phyloP scores from a whole-genome alignment of 2,113 vertebrate genomes.

The Collichthys lucidus region DNA sequence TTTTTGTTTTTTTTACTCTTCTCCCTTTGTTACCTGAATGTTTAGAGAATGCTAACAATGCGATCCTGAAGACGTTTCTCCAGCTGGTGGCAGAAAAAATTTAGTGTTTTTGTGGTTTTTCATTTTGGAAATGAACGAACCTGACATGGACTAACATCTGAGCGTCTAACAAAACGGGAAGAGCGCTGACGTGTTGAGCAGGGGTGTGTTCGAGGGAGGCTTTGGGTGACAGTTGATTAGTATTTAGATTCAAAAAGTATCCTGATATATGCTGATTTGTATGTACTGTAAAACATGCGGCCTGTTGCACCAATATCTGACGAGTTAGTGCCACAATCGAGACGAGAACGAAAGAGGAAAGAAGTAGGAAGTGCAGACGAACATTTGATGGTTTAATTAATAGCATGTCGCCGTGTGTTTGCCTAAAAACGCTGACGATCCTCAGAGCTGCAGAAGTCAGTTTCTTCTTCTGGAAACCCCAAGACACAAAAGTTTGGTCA shows the following conservation, averaged over 20 bases:
- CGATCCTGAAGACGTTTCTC: conserved; percentile 65
- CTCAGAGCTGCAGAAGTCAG: too few species aligned
- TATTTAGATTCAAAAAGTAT: background rate
- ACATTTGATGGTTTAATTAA: too few species aligned
- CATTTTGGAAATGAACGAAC: background rate
- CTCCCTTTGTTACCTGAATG: conserved; percentile 40
- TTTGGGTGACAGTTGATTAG: background rate
- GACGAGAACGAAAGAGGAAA: too few species aligned
- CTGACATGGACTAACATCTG: conserved; percentile 27
- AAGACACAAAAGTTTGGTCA: too few species aligned
- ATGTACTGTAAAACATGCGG: background rate
- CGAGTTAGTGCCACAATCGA: too few species aligned
- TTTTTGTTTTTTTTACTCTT: conserved; percentile 74
- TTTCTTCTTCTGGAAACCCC: too few species aligned
- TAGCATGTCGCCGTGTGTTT: background rate
- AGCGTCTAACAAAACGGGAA: background rate
- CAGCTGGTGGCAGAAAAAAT: conserved; percentile 17
- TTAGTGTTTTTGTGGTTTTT: background rate
- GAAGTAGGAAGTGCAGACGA: too few species aligned
- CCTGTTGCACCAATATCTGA: background rate
- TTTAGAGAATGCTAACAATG: conserved; percentile 60
- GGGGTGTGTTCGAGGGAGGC: conserved; percentile 33
- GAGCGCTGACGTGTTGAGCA: conserved; percentile 6
- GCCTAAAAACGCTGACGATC: background rate
- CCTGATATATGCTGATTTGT: background rate